Base-by-base conservation (phyloP, 2,797 vertebrate species). In the Pteropus rufus region DNA sequence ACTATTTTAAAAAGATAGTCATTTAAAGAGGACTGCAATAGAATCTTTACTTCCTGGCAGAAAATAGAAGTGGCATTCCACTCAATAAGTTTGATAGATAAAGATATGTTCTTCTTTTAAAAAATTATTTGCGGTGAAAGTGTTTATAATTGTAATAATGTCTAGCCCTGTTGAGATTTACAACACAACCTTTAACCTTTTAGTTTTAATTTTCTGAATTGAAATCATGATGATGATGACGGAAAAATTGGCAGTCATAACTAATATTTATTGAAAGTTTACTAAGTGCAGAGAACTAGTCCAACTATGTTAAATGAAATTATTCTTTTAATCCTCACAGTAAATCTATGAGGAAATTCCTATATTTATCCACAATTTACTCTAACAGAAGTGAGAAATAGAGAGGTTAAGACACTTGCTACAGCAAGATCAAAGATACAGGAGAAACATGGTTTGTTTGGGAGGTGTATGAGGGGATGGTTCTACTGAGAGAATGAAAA, bases 201-300 rank as follows among this genome's bases (percentile, higher is more conserved):
- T 26, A 49, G 19, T 39, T 92, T 84, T 70, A 46, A 46, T 86
- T 93, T 96, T 94, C 44, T 77, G 62, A 90, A 80, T 54, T 80
- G 72, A 76, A 79, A 80, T 65, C 69, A 60, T 23, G 7, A 10
- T 88, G 70, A 58, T 23, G 29, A 39, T 12, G 7, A 64, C 76
- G 64, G 73, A 21, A 58, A 29, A 46, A 7, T 21, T 62, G 46
- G 46, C 24, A 85, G 18, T 80, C 70, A 56, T 58, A n/a, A 31
- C 49, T 80, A 49, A 36, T 58, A 56, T 75, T 87, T 76, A 69
- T 24, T 82, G 21, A 69, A 36, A 84, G 23, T 56, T 87, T 64
- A 67, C 6, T 34, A 44, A 77, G 39, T 34, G 7, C 15, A 75
- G 11, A 79, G 26, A 93, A 83, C 58, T 75, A 1, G 34, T 83